Evolutionary conservation across 2,113 vertebrate species (phyloP), one percentile per base, ranked within the genome.

Genomic region (Lamprotornis superbus): DNA sequence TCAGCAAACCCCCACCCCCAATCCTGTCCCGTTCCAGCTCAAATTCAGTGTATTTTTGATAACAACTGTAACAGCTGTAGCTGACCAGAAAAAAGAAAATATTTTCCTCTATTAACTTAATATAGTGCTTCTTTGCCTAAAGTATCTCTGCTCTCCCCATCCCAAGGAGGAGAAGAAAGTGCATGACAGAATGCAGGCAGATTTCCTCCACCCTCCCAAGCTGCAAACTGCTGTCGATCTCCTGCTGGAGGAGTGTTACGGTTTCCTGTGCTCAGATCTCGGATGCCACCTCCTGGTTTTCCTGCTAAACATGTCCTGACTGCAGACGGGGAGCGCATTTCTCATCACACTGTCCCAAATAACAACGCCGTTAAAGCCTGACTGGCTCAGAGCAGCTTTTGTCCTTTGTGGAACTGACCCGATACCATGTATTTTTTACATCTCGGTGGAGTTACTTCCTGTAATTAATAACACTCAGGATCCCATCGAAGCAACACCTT

Each of bases 231-330:
- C 44, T 5, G 13, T 1, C 15, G 11, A 25, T 12, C n/a, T 63
- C 7, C 19, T 39, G 40, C 77, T 20, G 47, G 44, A 35, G 16
- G 3, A 27, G 33, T 0, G 25, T 17, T 5, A 4, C 4, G 15
- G 20, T 4, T 24, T 12, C 10, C 47, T 12, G 47, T 52, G 71
- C 92, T 74, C 67, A 6, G 85, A 88, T 65, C 92, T 95, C 15
- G 75, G 86, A 15, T 94, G 96, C 96, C 96, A 95, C 71, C 95
- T 96, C 76, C 95, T 81, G 94, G 94, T 52, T 88, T 30, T 73
- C 15, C 49, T 27, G 5, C 55, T 30, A 16, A 44, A 85, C 52
- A 1, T 4, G 50, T 19, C 2, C 0, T 13, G 52, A 5, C 49
- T 1, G 4, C 50, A 13, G 27, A 7, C 4, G 0, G 0, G 30